Conservation (phyloP, 1,140 invertebrate genomes). For the Gonatopus flavifemur region DNA sequence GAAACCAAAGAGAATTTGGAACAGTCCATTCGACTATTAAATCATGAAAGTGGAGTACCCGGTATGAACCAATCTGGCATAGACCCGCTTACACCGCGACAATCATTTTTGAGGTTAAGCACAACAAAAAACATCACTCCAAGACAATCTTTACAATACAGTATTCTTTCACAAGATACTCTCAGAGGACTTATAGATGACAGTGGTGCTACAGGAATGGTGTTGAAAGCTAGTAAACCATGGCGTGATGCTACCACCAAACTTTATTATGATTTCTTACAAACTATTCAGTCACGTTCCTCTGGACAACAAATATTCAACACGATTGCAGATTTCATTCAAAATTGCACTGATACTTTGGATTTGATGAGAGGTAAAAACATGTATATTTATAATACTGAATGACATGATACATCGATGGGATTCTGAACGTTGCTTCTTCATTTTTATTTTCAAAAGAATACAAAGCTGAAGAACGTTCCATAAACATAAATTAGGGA, state of each 20-base stretch:
- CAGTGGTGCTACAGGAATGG: conserved; percentile 51
- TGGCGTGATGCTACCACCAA: conserved; percentile 58
- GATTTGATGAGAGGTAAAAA: conserved; percentile 51
- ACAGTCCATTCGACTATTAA: conserved; percentile 23
- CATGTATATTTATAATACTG: conserved; percentile 26
- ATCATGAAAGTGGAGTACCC: conserved; percentile 18
- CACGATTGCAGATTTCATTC: conserved; percentile 61
- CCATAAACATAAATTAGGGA: no score
- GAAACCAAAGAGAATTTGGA: conserved; percentile 22
- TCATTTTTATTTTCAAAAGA: not conserved
- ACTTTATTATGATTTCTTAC: conserved; percentile 64
- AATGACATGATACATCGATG: not conserved
- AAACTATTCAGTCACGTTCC: conserved; percentile 60
- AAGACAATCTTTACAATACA: conserved; percentile 39
- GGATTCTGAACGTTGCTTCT: not conserved
- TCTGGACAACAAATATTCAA: conserved; percentile 62
- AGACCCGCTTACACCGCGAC: conserved; percentile 4
- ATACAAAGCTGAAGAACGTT: no score
- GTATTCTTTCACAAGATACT: no score
- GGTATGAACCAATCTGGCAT: not conserved
- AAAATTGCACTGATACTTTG: conserved; percentile 60
- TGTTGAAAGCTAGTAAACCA: conserved; percentile 53
- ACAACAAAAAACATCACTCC: conserved; percentile 38
- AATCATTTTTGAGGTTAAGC: conserved; percentile 19
- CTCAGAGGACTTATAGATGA: conserved; percentile 51